Base-by-base conservation (phyloP, 2,797 vertebrate species). In the Hemibagrus guttatus region DNA sequence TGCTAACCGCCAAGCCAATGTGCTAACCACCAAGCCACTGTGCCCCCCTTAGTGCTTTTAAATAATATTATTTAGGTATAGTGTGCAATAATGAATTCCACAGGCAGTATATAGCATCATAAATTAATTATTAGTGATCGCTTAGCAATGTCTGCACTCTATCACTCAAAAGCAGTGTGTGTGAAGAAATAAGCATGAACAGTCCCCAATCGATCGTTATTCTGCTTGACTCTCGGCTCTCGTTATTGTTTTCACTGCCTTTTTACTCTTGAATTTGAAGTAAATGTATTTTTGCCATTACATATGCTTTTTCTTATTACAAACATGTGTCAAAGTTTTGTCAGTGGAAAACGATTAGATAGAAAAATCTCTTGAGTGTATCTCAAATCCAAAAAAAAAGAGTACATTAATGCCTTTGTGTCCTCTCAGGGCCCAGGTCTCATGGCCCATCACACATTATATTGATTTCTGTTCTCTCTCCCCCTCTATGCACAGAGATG, bases 401-500 rank as follows among this genome's bases (percentile, higher is more conserved):
- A n/a, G 23, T 14, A 59, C 28, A 23, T 42, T 61, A 13, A 59
- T 79, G 76, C 35, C 39, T 85, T 42, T 6, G n/a, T 16, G 42
- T 71, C 69, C 82, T 68, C 79, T 76, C 84, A 63, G 28, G 59
- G 59, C 81, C 31, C 52, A 52, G 58, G 39, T 6, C 46, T 74
- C 52, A 85, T n/a, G 74, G 46, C 1, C 46, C 46, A 75, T 92
- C 86, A 84, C 0, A 63, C 23, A 49, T 49, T 49, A 49, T 90
- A 93, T 91, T 90, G 88, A 92, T 92, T 75, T 83, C 31, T 85
- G 39, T 31, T 54, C 80, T 75, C 81, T 76, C 35, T 86, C 28
- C 17, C 80, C 85, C 85, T 68, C 75, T 74, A 80, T 39, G 66
- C 78, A 64, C 81, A 83, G 81, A 91, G 90, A 94, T 89, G 14